phyloP scores from a whole-genome alignment of 2,113 vertebrate genomes.

The Gopherus evgoodei region DNA sequence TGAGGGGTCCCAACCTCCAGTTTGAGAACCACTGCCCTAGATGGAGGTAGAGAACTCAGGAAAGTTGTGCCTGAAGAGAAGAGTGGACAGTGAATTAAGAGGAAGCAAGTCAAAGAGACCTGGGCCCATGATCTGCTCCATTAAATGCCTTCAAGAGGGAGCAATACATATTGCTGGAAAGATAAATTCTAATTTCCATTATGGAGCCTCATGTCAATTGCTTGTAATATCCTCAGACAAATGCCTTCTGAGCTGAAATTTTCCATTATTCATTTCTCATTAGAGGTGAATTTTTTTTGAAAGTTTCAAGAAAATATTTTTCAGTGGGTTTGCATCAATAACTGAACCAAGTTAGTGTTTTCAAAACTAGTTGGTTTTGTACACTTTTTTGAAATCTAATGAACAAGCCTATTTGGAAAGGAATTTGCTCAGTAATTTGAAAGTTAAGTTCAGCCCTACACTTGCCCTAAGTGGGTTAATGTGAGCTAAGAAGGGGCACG shows the following conservation, averaged over 20 bases:
- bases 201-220: background rate
- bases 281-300: background rate
- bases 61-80: background rate
- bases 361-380: background rate
- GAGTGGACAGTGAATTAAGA: background rate
- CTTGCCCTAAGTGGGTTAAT: too few species aligned
- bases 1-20: too few species aligned
- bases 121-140: background rate
- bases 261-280: background rate
- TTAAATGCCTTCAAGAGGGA: background rate
- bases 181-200: background rate
- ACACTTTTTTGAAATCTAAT: background rate
- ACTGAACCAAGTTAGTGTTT: background rate
- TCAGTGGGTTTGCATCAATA: background rate
- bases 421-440: background rate
- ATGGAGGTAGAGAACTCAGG: background rate
- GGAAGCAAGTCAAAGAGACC: background rate
- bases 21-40: too few species aligned
- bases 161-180: background rate
- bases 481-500: too few species aligned
- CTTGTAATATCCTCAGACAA: background rate
- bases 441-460: background rate
- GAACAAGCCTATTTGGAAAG: background rate
- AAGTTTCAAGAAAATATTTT: too few species aligned
- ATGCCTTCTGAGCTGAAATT: background rate